These are phyloP conservation scores for Lithophane semibrunnea DNA, from an alignment of 2,888 invertebrate genomes.

Conservation along the genomic window DNA sequence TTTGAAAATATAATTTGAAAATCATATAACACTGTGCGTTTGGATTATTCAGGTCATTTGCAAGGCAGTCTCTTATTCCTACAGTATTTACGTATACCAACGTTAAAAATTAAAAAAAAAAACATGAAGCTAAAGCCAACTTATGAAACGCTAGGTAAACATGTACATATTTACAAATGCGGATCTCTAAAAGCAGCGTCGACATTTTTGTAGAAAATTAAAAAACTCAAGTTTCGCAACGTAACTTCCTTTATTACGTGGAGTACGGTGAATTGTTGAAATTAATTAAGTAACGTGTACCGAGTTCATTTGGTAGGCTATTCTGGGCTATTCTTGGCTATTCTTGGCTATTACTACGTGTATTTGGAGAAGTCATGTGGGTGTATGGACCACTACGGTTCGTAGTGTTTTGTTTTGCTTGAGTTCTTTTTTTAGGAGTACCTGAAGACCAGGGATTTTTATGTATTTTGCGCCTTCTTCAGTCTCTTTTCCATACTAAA, in stretches of 20 bases:
- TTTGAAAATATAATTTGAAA: too few relatives aligned
- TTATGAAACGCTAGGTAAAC: conserved; percentile 32
- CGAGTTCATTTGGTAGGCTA: conserved; percentile 30
- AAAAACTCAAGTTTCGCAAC: conserved; percentile 69
- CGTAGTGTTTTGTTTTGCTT: neutral
- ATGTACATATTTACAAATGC: conserved; percentile 48
- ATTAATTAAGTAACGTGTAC: conserved; percentile 78
- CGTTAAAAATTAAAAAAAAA: neutral
- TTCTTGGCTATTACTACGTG: conserved; percentile 2
- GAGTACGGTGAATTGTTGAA: conserved; percentile 79
- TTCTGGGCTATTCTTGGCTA: conserved; percentile 12
- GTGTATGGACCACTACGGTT: too few relatives aligned
- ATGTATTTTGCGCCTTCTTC: neutral
- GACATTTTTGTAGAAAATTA: conserved; percentile 65
- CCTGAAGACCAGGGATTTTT: neutral
- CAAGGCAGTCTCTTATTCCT: neutral
- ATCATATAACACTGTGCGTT: neutral
- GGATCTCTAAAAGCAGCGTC: conserved; percentile 47
- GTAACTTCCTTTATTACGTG: conserved; percentile 75
- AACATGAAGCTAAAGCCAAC: neutral
- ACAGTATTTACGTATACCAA: neutral
- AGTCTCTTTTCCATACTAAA: neutral
- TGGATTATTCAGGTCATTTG: neutral
- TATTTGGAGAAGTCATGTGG: conserved; percentile 2
- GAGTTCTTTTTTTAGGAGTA: neutral